Percentiles rank a stretch among this genome's conserved stretches.
These are phyloP conservation scores for Aspidiotus rigidus DNA, from an alignment of 2,888 invertebrate genomes.

Conservation along the genomic window DNA sequence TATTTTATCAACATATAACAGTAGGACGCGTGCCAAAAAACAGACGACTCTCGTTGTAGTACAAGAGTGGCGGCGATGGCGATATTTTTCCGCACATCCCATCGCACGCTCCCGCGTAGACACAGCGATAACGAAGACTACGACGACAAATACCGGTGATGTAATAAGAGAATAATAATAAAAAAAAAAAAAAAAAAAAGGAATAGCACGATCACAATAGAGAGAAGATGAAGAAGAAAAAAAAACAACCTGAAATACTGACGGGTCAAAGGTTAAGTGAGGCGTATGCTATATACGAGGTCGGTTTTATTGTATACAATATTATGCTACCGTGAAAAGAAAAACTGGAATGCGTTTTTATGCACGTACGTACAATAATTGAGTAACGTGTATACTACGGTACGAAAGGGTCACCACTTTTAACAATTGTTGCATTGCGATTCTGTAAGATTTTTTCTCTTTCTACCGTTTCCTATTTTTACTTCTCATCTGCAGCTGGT, in stretches of 20 bases:
- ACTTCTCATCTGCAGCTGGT: slow-evolving; percentile 12
- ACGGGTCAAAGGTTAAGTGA: slow-evolving; percentile 26
- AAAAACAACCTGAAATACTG: slow-evolving; percentile 25
- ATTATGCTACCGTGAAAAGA: slow-evolving; percentile 8
- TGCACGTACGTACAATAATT: slow-evolving; percentile 6
- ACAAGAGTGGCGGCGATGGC: no score
- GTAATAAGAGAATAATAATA: not conserved
- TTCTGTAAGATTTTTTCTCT: slow-evolving; percentile 8
- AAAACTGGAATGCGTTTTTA: slow-evolving; percentile 12
- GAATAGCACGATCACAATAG: not conserved
- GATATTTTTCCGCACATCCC: not conserved
- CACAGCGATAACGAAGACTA: not conserved
- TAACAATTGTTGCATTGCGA: slow-evolving; percentile 23
- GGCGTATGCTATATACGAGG: slow-evolving; percentile 15
- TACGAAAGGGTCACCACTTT: slow-evolving; percentile 24
- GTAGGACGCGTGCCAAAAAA: slow-evolving; percentile 2
- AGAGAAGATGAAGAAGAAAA: not conserved
- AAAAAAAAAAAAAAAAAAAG: slow-evolving; percentile 9
- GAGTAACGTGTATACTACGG: slow-evolving; percentile 17
- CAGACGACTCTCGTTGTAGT: no score
- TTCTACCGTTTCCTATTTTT: not conserved
- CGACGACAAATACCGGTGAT: slow-evolving; percentile 1
- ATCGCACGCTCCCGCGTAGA: not conserved
- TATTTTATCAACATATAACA: not conserved
- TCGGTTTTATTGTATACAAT: not conserved